Evolutionary conservation across 2,113 vertebrate genomes (phyloP).

Genomic region (Tetrax tetrax): DNA sequence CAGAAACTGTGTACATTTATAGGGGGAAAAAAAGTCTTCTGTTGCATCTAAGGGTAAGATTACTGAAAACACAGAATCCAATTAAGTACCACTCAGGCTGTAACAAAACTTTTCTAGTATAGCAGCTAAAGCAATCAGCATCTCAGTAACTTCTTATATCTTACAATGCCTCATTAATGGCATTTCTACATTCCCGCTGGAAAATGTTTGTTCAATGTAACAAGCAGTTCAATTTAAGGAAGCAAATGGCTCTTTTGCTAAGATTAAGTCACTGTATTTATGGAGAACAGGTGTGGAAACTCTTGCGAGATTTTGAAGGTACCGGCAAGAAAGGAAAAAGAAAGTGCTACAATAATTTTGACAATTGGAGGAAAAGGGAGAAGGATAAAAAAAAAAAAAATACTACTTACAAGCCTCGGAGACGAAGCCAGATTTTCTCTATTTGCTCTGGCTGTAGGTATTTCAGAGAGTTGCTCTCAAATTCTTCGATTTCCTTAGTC

Average conservation of each 20-base stretch:
- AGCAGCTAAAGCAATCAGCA: background rate
- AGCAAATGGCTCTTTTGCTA: background rate
- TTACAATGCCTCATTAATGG: background rate
- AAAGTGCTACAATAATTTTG: background rate
- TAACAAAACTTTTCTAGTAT: background rate
- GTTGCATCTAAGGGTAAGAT: background rate
- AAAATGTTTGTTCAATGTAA: slow-evolving; percentile 16
- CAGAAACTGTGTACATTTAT: background rate
- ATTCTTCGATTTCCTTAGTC: slow-evolving; percentile 99
- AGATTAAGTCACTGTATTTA: slow-evolving; percentile 45
- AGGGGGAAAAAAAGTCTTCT: background rate
- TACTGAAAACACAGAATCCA: background rate
- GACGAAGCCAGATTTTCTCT: slow-evolving; percentile 98
- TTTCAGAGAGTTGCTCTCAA: slow-evolving; percentile 97
- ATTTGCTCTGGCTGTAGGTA: slow-evolving; percentile 97
- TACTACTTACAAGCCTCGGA: slow-evolving; percentile 95
- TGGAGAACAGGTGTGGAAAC: slow-evolving; percentile 62
- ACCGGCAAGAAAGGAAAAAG: background rate
- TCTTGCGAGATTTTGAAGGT: background rate
- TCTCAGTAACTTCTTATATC: background rate
- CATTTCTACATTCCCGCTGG: background rate
- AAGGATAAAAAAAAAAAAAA: background rate
- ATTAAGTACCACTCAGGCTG: background rate
- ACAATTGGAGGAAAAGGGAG: background rate
- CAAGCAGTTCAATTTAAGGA: background rate